Conservation (phyloP, 2,888 invertebrate species). For the Acanthococcus lagerstroemiae region DNA sequence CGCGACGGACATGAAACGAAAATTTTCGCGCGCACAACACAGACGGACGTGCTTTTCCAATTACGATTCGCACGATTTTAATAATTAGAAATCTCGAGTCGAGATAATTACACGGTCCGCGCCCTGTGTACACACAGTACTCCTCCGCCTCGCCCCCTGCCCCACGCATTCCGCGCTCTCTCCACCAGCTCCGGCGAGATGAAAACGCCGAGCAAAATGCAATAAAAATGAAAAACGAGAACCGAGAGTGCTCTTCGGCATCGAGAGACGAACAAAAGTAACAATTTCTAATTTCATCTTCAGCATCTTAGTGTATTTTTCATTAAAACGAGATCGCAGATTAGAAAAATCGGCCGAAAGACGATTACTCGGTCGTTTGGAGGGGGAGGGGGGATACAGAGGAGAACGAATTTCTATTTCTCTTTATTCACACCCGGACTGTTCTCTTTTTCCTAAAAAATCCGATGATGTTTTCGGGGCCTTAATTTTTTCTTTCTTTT, state of each 20-base stretch:
- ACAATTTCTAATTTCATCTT: not conserved
- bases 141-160: no score
- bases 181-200: no score
- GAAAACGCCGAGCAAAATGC: not conserved
- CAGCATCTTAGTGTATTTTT: not conserved
- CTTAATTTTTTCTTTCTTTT: not conserved
- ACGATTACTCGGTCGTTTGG: no score
- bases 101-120: no score
- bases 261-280: not conserved
- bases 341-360: not conserved
- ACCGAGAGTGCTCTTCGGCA: not conserved
- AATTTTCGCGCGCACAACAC: no score
- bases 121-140: not conserved
- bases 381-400: no score
- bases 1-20: no score
- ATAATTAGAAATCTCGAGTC: no score
- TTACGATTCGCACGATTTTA: no score
- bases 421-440: conserved; percentile 16
- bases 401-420: conserved; percentile 9
- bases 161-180: no score
- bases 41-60: no score
- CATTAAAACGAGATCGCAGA: not conserved
- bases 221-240: not conserved
- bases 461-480: not conserved
- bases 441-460: not conserved